Evolutionary conservation across 1,140 invertebrate species (phyloP).

Genomic region (Eurosta solidaginis): DNA sequence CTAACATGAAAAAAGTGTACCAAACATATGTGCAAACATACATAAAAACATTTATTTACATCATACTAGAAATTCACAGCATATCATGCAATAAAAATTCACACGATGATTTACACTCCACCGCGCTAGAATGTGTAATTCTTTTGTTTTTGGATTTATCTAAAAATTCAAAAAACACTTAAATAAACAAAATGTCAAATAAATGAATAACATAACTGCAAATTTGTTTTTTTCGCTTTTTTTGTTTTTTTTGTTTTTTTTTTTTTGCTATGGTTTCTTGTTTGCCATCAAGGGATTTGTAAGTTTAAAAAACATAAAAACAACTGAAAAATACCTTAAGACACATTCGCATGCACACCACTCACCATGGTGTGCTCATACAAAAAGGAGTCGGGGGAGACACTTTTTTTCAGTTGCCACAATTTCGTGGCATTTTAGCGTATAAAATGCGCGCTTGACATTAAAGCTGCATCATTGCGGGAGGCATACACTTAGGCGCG

Average conservation of each 20-base stretch:
- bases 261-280: not conserved
- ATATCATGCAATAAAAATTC: slow-evolving; percentile 59
- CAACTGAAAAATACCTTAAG: not conserved
- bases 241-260: too few relatives aligned
- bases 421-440: slow-evolving; percentile 26
- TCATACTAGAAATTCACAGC: slow-evolving; percentile 57
- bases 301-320: not conserved
- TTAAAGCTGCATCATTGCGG: slow-evolving; percentile 17
- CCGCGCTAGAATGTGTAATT: not conserved
- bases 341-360: not conserved
- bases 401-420: not conserved
- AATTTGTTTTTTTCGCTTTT: not conserved
- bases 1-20: not conserved
- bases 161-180: not conserved
- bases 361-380: not conserved
- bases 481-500: slow-evolving; percentile 1
- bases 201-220: not conserved
- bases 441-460: not conserved
- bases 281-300: slow-evolving; percentile 6
- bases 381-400: not conserved
- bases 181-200: not conserved
- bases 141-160: not conserved
- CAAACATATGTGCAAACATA: not conserved
- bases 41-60: slow-evolving; percentile 50
- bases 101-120: slow-evolving; percentile 35